Conservation (phyloP, 1,140 invertebrate genomes). For the Eriocheir sinensis region DNA sequence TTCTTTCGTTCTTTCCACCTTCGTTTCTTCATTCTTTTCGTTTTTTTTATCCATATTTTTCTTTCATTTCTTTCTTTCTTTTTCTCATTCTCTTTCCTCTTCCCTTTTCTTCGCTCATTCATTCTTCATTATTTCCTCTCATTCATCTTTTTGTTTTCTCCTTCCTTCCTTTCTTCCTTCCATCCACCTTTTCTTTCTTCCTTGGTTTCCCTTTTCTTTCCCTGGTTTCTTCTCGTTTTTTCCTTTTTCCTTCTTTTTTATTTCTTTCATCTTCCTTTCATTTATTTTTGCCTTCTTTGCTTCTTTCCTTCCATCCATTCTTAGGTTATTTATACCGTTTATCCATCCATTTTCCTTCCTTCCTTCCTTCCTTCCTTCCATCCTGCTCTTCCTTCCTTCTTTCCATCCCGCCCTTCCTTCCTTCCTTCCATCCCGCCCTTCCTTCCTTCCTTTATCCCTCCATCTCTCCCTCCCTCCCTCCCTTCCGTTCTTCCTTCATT, state of each 20-base stretch:
- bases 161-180: neutral
- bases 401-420: neutral
- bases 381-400: neutral
- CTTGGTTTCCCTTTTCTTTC: too few relatives aligned
- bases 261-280: neutral
- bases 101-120: neutral
- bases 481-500: neutral
- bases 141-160: neutral
- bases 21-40: too few relatives aligned
- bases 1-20: too few relatives aligned
- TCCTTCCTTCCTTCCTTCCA: neutral
- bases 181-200: neutral
- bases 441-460: neutral
- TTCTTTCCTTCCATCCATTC: neutral
- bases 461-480: neutral
- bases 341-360: neutral
- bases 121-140: neutral
- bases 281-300: neutral
- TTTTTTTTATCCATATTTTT: too few relatives aligned
- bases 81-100: neutral
- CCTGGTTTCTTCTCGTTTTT: too few relatives aligned
- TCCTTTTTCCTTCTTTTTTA: neutral
- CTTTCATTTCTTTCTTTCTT: too few relatives aligned
- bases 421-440: too few relatives aligned
- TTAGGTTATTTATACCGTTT: neutral